A percentile compares a stretch with the other conserved stretches of the same genome.
phyloP scores from a whole-genome alignment of 2,888 invertebrate species.

The Ditylenchus weischeri region DNA sequence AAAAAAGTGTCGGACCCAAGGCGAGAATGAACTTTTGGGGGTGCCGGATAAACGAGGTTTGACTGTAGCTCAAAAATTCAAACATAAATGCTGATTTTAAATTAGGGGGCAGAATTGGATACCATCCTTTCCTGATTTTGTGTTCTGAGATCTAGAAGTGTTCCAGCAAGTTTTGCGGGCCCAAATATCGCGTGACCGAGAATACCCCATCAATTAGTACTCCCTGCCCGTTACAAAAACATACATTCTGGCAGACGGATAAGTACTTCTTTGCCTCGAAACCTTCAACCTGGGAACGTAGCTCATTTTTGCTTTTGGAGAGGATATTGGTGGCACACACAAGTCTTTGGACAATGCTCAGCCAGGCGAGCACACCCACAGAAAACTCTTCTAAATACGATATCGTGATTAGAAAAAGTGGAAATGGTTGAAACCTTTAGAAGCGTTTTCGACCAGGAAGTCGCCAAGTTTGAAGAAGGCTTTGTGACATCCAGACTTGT shows the following conservation, averaged over 20 bases:
- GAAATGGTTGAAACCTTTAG: conserved; percentile 6
- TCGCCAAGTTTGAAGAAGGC: conserved; percentile 36
- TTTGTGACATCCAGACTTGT: conserved; percentile 47
- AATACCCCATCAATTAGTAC: no score
- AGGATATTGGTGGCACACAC: conserved; percentile 11
- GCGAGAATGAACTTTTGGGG: no score
- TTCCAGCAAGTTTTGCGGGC: no score
- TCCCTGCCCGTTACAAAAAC: no score
- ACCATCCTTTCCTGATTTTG: no score
- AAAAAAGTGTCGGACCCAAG: no score
- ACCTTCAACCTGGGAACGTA: conserved; percentile 19
- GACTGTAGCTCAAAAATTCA: no score
- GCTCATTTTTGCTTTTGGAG: conserved; percentile 19
- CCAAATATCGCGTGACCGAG: no score
- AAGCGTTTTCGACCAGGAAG: conserved; percentile 14
- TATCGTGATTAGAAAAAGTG: background rate
- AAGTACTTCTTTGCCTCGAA: conserved; percentile 31
- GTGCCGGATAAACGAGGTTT: no score
- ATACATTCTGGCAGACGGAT: conserved; percentile 27
- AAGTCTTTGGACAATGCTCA: conserved; percentile 30
- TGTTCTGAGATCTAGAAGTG: no score
- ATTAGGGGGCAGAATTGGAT: no score
- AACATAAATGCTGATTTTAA: no score
- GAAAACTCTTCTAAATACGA: conserved; percentile 16
- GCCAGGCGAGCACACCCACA: conserved; percentile 18